These are phyloP conservation scores for Aphelinus certus DNA, from an alignment of 1,140 invertebrate species.

Conservation along the genomic window DNA sequence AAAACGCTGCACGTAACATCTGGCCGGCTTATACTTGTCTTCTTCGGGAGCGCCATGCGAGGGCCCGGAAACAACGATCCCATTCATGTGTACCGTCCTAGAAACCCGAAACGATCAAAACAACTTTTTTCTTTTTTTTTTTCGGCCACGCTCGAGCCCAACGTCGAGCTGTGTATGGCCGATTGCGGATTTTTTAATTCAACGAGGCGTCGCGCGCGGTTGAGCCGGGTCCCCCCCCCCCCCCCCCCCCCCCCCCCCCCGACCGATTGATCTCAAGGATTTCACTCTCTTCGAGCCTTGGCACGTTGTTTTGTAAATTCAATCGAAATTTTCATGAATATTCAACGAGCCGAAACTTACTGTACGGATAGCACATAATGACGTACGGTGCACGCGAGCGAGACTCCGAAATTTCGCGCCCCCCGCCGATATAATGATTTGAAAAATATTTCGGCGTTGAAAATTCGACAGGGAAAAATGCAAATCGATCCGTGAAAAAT, in stretches of 20 bases:
- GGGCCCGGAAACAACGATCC: slow-evolving; percentile 41
- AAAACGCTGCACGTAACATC: slow-evolving; percentile 22
- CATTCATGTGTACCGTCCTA: slow-evolving; percentile 60
- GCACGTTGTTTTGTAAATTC: background rate
- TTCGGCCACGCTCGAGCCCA: slow-evolving; percentile 36
- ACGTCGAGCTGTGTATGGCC: background rate
- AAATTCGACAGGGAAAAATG: too few relatives aligned
- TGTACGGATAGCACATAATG: too few relatives aligned
- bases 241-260: too few relatives aligned
- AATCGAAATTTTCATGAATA: slow-evolving; percentile 12
- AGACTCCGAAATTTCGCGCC: too few relatives aligned
- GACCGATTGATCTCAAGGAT: too few relatives aligned
- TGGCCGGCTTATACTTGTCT: slow-evolving; percentile 29
- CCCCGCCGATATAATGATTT: too few relatives aligned
- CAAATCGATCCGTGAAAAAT: too few relatives aligned
- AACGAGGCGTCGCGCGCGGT: background rate
- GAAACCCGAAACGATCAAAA: slow-evolving; percentile 64
- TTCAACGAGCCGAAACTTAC: background rate
- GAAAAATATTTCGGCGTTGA: too few relatives aligned
- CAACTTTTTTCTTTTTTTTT: slow-evolving; percentile 55
- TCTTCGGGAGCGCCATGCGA: too few relatives aligned
- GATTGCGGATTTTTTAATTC: background rate
- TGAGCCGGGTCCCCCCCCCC: too few relatives aligned
- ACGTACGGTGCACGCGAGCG: too few relatives aligned
- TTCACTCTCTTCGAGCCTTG: too few relatives aligned